phyloP scores from a whole-genome alignment of 1,140 invertebrate genomes.

The Drosophila arawakana region DNA sequence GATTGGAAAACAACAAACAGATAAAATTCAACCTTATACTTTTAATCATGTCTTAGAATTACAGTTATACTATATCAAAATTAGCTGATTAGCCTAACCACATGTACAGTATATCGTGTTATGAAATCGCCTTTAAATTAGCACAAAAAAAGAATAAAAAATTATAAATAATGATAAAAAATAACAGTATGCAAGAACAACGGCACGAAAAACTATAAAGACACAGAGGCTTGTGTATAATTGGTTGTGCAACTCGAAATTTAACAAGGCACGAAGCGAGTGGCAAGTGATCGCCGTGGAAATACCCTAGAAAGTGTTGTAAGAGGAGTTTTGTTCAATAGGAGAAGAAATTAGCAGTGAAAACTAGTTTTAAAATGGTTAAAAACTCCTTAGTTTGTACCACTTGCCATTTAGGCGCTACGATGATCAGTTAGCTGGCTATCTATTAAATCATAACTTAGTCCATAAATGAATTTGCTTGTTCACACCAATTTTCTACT shows the following conservation, averaged over 20 bases:
- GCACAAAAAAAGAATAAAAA: constrained; percentile 12
- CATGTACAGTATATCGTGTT: neutral
- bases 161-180: no score
- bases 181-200: neutral
- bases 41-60: neutral
- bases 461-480: no score
- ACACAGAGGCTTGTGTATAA: constrained; percentile 8
- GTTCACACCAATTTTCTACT: no score
- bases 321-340: neutral
- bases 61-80: neutral
- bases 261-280: neutral
- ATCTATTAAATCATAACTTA: no score
- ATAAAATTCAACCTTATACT: neutral
- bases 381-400: no score
- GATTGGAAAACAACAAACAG: neutral
- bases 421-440: no score
- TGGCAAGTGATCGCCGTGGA: neutral
- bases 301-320: neutral
- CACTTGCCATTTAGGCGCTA: no score
- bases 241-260: constrained; percentile 25
- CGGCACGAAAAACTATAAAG: constrained; percentile 18
- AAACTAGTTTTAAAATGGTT: no score
- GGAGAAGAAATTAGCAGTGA: no score
- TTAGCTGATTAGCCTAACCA: neutral
- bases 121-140: constrained; percentile 19